Conservation (phyloP, 92 coral and sea anemone species). For the Epizoanthus scotinus region DNA sequence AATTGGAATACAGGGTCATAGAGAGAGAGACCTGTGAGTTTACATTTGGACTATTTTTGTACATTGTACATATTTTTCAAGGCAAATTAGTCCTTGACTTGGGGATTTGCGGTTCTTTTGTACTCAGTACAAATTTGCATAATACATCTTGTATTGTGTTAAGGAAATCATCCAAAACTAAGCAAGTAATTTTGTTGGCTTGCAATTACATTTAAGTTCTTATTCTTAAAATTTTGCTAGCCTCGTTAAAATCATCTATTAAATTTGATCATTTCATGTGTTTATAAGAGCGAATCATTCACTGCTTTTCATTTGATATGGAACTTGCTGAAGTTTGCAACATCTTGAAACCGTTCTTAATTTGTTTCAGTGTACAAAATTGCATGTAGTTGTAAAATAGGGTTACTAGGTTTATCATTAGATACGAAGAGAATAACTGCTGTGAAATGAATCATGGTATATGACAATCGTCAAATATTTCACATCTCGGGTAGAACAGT, state of each 20-base stretch:
- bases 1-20: conserved; percentile 22
- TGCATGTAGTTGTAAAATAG: no score
- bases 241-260: no score
- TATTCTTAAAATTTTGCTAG: no score
- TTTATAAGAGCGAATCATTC: no score
- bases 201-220: no score
- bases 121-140: conserved; percentile 4
- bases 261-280: no score
- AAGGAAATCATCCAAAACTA: background rate
- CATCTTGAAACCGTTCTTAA: no score
- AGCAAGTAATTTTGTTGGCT: no score
- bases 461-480: background rate
- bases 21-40: conserved; percentile 34
- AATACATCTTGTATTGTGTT: background rate
- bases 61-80: conserved; percentile 41
- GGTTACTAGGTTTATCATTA: no score
- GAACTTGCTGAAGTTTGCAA: no score
- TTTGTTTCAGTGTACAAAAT: no score
- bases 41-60: conserved; percentile 10
- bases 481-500: conserved; percentile 15
- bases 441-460: background rate
- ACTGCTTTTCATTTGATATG: no score
- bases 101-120: conserved; percentile 8
- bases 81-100: background rate
- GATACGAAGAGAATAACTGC: background rate